Evolutionary conservation across 1,140 invertebrate genomes (phyloP).

Genomic region (Melipona quadrifasciata): DNA sequence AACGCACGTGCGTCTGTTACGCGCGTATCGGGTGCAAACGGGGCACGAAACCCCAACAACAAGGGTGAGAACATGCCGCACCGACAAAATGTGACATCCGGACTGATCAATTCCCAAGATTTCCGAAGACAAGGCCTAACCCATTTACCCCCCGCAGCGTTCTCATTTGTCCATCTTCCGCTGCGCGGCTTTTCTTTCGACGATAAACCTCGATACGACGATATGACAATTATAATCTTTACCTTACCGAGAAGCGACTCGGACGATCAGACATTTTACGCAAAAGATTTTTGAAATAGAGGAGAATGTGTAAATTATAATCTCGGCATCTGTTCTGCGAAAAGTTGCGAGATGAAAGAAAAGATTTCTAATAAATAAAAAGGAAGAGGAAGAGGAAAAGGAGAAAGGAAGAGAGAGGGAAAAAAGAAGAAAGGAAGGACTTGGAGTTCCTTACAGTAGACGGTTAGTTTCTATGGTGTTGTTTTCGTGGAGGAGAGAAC

Average conservation of each 20-base stretch:
- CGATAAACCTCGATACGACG: too few relatives aligned
- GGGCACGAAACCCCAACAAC: constrained; percentile 63
- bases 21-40: constrained; percentile 63
- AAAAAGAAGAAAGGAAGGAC: neutral
- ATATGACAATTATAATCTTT: too few relatives aligned
- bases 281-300: too few relatives aligned
- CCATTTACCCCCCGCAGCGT: constrained; percentile 7
- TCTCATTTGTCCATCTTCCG: neutral
- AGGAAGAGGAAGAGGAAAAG: neutral
- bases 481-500: constrained; percentile 66
- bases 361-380: neutral
- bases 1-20: constrained; percentile 59
- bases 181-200: neutral
- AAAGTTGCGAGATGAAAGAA: too few relatives aligned
- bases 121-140: constrained; percentile 37
- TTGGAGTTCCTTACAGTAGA: neutral
- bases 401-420: neutral
- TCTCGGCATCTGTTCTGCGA: neutral
- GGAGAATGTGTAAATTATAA: too few relatives aligned
- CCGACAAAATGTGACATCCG: constrained; percentile 69
- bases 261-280: too few relatives aligned
- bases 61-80: constrained; percentile 64
- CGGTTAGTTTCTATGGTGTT: constrained; percentile 47
- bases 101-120: constrained; percentile 67
- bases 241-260: too few relatives aligned